Conservation (phyloP, 1,140 invertebrate genomes). For the Papilio xuthus region DNA sequence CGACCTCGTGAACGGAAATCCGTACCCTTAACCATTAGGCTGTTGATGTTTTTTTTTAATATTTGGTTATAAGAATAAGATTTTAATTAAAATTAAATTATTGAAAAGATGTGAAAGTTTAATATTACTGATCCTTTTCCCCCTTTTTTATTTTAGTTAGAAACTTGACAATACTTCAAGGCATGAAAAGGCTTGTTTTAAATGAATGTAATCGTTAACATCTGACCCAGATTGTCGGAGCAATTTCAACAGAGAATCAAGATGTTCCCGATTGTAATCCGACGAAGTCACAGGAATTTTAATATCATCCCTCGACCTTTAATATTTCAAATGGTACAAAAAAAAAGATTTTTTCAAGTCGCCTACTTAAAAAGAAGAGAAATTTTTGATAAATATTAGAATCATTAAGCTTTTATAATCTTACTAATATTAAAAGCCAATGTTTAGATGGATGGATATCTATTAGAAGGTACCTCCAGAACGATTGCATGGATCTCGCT, state of each 20-base stretch:
- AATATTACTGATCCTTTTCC: no score
- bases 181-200: not conserved
- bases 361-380: no score
- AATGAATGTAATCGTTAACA: not conserved
- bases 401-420: no score
- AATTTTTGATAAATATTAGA: not conserved
- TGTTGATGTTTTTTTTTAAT: no score
- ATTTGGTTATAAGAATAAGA: no score
- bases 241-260: not conserved
- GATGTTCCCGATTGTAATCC: constrained; percentile 4
- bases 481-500: no score
- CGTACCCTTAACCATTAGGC: no score
- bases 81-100: no score
- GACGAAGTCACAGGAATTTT: not conserved
- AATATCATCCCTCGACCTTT: not conserved
- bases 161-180: not conserved
- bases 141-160: not conserved
- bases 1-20: no score
- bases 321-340: not conserved
- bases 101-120: not conserved
- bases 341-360: not conserved
- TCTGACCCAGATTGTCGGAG: constrained; percentile 1
- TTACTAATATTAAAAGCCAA: no score
- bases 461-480: no score
- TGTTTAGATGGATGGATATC: no score